These are phyloP conservation scores for Picathartes gymnocephalus DNA, from an alignment of 2,113 vertebrate genomes.

Conservation along the genomic window DNA sequence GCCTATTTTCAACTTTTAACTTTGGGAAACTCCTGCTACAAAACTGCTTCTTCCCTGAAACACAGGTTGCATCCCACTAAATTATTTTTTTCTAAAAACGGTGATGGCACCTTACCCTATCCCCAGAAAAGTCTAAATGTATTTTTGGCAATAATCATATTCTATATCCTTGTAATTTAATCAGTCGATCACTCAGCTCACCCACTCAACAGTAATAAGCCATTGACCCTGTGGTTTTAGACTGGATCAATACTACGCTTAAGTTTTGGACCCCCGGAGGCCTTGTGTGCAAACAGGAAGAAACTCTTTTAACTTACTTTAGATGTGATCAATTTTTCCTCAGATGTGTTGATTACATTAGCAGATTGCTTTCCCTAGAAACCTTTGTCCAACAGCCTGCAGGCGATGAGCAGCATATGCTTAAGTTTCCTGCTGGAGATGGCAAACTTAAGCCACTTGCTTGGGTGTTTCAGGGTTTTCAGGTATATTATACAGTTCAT, in stretches of 20 bases:
- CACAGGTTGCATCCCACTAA: not conserved
- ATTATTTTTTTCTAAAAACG: not conserved
- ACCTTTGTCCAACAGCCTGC: conserved; percentile 55
- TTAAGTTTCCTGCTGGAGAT: conserved; percentile 35
- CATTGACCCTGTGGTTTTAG: conserved; percentile 66
- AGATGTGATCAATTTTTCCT: conserved; percentile 40
- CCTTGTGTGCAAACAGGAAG: conserved; percentile 51
- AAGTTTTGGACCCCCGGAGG: conserved; percentile 64
- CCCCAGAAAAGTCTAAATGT: not conserved
- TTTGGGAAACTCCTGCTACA: not conserved
- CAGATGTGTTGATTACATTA: conserved; percentile 70
- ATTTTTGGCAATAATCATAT: conserved; percentile 25
- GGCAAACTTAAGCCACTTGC: conserved; percentile 5
- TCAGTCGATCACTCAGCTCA: not conserved
- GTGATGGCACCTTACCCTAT: not conserved
- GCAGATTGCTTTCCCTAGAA: conserved; percentile 52
- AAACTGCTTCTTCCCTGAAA: not conserved
- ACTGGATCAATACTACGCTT: conserved; percentile 60
- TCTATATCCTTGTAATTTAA: conserved; percentile 52
- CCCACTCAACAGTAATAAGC: conserved; percentile 52
- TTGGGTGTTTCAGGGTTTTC: conserved; percentile 25
- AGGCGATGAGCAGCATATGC: conserved; percentile 20
- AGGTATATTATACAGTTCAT: not conserved
- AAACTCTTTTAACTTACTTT: conserved; percentile 63
- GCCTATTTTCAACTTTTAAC: not conserved